phyloP scores from a whole-genome alignment of 2,797 vertebrate species.

The Erethizon dorsatum region DNA sequence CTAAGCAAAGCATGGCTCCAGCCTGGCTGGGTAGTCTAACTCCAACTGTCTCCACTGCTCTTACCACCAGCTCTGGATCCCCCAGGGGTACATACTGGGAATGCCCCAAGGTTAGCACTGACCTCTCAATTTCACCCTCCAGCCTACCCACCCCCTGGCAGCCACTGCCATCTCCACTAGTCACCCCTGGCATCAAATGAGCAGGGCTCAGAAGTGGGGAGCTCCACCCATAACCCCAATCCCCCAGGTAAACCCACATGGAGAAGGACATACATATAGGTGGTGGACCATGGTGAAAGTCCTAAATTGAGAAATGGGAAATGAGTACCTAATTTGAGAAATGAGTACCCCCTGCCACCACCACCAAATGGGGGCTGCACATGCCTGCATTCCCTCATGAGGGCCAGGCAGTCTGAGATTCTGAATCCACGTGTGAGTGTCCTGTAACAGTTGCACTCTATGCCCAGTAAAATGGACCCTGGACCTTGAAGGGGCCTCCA shows the following conservation, averaged over 20 bases:
- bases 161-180: background rate
- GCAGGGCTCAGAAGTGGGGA: background rate
- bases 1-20: background rate
- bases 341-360: background rate
- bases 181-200: background rate
- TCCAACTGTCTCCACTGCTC: background rate
- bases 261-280: background rate
- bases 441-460: background rate
- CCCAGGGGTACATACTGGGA: background rate
- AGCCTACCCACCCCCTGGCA: background rate
- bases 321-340: too few species aligned
- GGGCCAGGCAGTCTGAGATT: background rate
- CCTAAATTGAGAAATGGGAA: background rate
- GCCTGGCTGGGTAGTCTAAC: background rate
- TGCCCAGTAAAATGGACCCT: background rate
- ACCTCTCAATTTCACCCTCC: background rate
- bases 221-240: too few species aligned
- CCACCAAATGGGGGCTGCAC: rapidly evolving
- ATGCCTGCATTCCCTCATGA: background rate
- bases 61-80: background rate
- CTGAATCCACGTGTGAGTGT: background rate
- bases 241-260: background rate
- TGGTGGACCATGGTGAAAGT: rapidly evolving
- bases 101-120: background rate
- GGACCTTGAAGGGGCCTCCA: background rate